Evolutionary conservation across 2,888 invertebrate genomes (phyloP), one percentile per base, ranked within the genome.

Genomic region (Callyntrura guangdongensis): DNA sequence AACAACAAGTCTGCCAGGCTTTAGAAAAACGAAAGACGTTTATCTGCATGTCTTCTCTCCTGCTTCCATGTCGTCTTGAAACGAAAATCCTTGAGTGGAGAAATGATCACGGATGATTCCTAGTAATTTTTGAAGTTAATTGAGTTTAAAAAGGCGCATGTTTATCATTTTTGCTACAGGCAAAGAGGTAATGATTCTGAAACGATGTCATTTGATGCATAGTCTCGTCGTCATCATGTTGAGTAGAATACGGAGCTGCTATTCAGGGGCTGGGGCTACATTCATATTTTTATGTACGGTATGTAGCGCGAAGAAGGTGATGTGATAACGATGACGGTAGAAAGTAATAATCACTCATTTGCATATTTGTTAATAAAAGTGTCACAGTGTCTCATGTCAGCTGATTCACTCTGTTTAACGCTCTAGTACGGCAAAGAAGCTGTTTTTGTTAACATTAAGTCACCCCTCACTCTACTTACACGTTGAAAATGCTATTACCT

Each of bases 351-450:
- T 89, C 85, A 89, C 89, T 89, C 89, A 89, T 89, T 84, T 89
- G 89, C 89, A 89, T 89, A 84, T 89, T 85, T 85, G 89, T 89
- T 89, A 89, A 89, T 89, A 89, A 84, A 89, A 89, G 89, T 89
- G 89, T 89, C 89, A 89, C 59, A 89, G 84, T 77, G 77, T 89
- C 61, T 88, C 83, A 88, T 88, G 88, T 88, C 88, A 89, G 9
- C 45, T 20, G 25, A 3, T 74, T 69, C 27, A 25, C 79, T 56
- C 12, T 36, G 6, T 36, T 36, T 36, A 36, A 36, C 36, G 36
- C 36, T 36, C 36, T 4, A 4, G 3, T 36, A 36, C 36, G 36
- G 6, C 36, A 36, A 6, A 6, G 22, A 77, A 77, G 77, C 36
- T 72, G 20, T 36, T 67, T 69, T 84, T 45, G 17, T 8, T 45